These are phyloP conservation scores for Brenthis daphne DNA, from an alignment of 2,888 invertebrate species.

Conservation along the genomic window DNA sequence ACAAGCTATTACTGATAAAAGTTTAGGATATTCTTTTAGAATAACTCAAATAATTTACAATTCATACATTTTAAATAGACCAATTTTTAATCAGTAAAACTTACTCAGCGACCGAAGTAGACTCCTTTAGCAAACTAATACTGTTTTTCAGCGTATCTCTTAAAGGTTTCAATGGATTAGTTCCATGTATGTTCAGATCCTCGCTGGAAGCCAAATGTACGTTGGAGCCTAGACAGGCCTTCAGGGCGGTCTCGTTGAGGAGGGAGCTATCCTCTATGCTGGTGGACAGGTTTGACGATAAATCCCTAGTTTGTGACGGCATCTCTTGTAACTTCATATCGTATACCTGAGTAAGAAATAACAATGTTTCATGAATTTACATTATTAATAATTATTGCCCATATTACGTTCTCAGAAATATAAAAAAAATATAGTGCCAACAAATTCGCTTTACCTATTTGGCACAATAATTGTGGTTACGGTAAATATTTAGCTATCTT, in stretches of 20 bases:
- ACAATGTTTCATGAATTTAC: too few relatives aligned
- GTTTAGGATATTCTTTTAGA: too few relatives aligned
- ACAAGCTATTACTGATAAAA: too few relatives aligned
- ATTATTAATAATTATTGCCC: too few relatives aligned
- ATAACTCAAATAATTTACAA: too few relatives aligned
- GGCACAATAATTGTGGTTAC: too few relatives aligned
- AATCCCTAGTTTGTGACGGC: conserved; percentile 59
- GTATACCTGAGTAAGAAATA: conserved; percentile 54
- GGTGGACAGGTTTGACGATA: conserved; percentile 46
- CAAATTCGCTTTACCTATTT: too few relatives aligned
- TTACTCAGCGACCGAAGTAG: conserved; percentile 60
- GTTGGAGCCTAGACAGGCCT: conserved; percentile 65
- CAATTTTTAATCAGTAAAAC: conserved; percentile 23
- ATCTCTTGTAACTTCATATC: conserved; percentile 71
- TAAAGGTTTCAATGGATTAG: conserved; percentile 67
- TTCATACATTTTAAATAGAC: too few relatives aligned
- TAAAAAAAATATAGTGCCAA: too few relatives aligned
- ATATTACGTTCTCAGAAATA: too few relatives aligned
- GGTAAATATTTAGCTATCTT: too few relatives aligned
- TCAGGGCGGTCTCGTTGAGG: conserved; percentile 60
- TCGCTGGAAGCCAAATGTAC: conserved; percentile 71
- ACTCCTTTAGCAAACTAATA: conserved; percentile 72
- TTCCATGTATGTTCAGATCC: conserved; percentile 63
- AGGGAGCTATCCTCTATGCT: conserved; percentile 50
- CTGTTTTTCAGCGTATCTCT: conserved; percentile 75